These are phyloP conservation scores for Acleris holmiana DNA, from an alignment of 2,888 invertebrate genomes.

Conservation along the genomic window DNA sequence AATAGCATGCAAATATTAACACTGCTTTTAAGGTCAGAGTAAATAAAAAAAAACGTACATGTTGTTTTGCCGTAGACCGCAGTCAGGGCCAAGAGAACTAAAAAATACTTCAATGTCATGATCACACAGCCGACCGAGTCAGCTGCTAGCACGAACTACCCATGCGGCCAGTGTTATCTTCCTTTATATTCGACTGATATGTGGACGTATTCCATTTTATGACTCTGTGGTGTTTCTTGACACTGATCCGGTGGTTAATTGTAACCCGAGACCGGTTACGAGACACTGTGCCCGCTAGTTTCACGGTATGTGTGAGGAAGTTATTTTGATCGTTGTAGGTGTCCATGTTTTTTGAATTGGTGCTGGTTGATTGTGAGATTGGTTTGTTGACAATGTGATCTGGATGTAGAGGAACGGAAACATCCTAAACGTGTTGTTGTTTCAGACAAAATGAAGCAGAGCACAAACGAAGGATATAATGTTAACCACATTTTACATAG, in stretches of 20 bases:
- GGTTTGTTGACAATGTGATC: not conserved
- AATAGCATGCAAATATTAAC: no score
- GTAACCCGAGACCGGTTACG: conserved; percentile 23
- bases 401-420: no score
- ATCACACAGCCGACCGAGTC: conserved; percentile 65
- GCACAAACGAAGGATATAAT: no score
- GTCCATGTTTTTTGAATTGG: not conserved
- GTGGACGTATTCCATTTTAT: conserved; percentile 25
- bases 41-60: conserved; percentile 60
- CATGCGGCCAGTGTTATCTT: conserved; percentile 51
- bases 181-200: conserved; percentile 64
- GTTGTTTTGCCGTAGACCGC: conserved; percentile 66
- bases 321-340: conserved; percentile 4
- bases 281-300: conserved; percentile 21
- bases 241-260: conserved; percentile 1
- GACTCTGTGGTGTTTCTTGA: conserved; percentile 25
- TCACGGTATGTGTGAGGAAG: conserved; percentile 5
- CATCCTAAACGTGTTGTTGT: no score
- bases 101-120: conserved; percentile 71
- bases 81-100: conserved; percentile 61
- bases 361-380: not conserved
- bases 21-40: not conserved
- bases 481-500: no score
- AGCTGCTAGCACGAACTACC: conserved; percentile 61
- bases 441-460: no score